Conservation (phyloP, 2,888 invertebrate genomes). For the Rhyacophila evoluta region DNA sequence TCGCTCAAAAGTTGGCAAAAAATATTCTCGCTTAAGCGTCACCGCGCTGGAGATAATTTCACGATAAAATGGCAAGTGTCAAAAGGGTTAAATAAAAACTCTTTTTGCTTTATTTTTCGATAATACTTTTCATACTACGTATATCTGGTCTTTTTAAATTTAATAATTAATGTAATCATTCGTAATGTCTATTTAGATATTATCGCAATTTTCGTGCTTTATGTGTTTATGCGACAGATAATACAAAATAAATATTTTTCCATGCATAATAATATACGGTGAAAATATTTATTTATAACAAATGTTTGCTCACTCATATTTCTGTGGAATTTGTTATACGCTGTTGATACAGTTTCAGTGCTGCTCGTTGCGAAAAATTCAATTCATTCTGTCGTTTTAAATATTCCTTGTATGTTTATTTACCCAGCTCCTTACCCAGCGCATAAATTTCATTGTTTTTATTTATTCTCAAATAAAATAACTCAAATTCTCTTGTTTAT, state of each 20-base stretch:
- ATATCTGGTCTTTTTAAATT: too few relatives aligned
- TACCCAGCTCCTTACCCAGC: background rate
- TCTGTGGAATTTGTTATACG: background rate
- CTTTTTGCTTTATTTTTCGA: too few relatives aligned
- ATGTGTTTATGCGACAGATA: background rate
- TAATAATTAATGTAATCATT: too few relatives aligned
- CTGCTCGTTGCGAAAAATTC: background rate
- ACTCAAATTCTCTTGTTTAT: constrained; percentile 10
- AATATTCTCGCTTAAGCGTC: too few relatives aligned
- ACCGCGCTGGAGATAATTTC: too few relatives aligned
- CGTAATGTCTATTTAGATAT: background rate
- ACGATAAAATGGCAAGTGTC: too few relatives aligned
- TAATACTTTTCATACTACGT: too few relatives aligned
- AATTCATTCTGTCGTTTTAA: constrained; percentile 7
- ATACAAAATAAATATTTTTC: constrained; percentile 10
- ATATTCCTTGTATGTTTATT: constrained; percentile 10
- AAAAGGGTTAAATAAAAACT: too few relatives aligned
- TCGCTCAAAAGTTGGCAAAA: too few relatives aligned
- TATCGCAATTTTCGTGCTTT: background rate
- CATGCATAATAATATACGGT: background rate
- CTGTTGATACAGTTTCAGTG: background rate
- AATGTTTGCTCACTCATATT: background rate
- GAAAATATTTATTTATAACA: background rate
- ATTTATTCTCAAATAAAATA: constrained; percentile 7
- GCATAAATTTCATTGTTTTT: constrained; percentile 16